These are phyloP conservation scores for Aplocera efformata DNA, from an alignment of 2,888 invertebrate species.

Conservation along the genomic window DNA sequence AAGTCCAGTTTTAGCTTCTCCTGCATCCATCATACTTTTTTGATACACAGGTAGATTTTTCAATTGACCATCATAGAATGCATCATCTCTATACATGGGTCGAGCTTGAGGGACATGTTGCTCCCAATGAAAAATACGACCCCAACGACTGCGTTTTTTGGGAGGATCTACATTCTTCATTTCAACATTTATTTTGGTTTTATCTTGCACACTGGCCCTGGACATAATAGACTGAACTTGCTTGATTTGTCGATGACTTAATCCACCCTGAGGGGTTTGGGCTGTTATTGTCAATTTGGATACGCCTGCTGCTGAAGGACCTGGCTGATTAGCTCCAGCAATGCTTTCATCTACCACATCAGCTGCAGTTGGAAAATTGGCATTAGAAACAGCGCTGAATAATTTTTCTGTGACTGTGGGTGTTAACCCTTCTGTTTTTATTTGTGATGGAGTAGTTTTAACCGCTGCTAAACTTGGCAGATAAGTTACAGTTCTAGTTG, in stretches of 20 bases:
- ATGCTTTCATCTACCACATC: conserved; percentile 48
- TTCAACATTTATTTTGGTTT: conserved; percentile 39
- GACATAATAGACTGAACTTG: conserved; percentile 63
- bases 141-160: conserved; percentile 47
- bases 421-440: conserved; percentile 29
- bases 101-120: conserved; percentile 56
- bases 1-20: conserved; percentile 55
- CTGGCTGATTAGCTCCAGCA: conserved; percentile 36
- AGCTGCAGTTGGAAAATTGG: conserved; percentile 65
- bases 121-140: conserved; percentile 58
- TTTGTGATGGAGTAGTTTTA: conserved; percentile 34
- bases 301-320: conserved; percentile 46
- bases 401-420: conserved; percentile 43
- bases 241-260: conserved; percentile 56
- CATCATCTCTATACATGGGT: conserved; percentile 71
- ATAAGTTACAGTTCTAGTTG: conserved; percentile 63
- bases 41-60: conserved; percentile 57
- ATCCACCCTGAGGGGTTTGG: conserved; percentile 47
- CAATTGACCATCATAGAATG: conserved; percentile 62
- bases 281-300: conserved; percentile 57
- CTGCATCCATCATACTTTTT: conserved; percentile 55
- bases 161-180: conserved; percentile 35
- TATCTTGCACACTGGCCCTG: conserved; percentile 42
- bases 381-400: conserved; percentile 45
- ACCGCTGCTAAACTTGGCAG: conserved; percentile 56